A percentile compares a stretch with the other conserved stretches of the same genome.
These are phyloP conservation scores for Phrynosoma platyrhinos DNA, from an alignment of 2,113 vertebrate species.

Conservation along the genomic window DNA sequence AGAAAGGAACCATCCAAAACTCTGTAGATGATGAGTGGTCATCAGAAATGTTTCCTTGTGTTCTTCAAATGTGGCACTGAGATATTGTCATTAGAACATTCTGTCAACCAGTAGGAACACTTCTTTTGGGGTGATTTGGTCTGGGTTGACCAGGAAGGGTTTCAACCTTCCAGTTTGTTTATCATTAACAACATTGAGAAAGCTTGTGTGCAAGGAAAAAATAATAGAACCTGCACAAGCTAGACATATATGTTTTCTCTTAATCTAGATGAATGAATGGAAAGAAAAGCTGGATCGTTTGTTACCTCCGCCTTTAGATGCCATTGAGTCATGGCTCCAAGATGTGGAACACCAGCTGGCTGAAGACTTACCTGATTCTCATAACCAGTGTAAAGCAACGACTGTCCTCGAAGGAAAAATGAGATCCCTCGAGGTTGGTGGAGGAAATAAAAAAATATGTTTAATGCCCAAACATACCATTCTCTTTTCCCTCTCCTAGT, in stretches of 20 bases:
- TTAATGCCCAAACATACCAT: background rate
- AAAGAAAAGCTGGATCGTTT: conserved; percentile 80
- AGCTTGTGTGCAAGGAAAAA: background rate
- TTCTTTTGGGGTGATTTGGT: background rate
- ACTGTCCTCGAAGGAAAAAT: conserved; percentile 80
- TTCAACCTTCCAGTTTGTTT: background rate
- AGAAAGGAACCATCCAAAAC: no score
- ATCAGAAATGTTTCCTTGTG: background rate
- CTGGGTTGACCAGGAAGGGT: no score
- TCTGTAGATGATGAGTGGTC: no score
- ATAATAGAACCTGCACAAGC: background rate
- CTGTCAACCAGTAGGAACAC: background rate
- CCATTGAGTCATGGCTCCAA: conserved; percentile 85
- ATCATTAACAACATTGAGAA: background rate
- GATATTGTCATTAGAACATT: background rate
- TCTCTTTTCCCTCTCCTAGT: background rate
- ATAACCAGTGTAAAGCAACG: conserved; percentile 77
- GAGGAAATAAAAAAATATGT: conserved; percentile 25
- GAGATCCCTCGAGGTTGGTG: conserved; percentile 84
- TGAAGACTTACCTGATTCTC: conserved; percentile 77
- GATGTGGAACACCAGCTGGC: conserved; percentile 80
- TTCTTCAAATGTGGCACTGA: background rate
- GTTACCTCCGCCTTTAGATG: conserved; percentile 82
- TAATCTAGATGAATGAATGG: conserved; percentile 83
- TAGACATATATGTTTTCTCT: conserved; percentile 28